Evolutionary conservation across 2,888 invertebrate genomes (phyloP).

Genomic region (Mythimna vitellina): DNA sequence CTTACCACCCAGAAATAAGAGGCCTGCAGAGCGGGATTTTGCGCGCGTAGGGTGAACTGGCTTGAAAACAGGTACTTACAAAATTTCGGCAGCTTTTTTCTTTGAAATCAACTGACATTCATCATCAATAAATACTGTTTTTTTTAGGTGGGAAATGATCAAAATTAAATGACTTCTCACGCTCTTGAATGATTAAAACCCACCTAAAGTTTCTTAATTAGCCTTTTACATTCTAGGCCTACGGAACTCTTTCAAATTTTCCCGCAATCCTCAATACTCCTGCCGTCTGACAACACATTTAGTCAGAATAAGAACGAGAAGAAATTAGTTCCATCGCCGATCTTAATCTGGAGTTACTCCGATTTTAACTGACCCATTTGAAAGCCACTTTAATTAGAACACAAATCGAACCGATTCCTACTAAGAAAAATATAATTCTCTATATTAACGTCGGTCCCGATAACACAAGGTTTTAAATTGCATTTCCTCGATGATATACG

Average conservation of each 20-base stretch:
- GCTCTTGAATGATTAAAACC: too few species aligned
- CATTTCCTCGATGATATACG: constrained; percentile 62
- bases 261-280: neutral
- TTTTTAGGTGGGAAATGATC: too few species aligned
- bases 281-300: neutral
- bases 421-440: constrained; percentile 47
- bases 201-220: neutral
- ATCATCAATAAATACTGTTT: too few species aligned
- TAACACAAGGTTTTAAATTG: constrained; percentile 57
- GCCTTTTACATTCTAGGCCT: too few species aligned
- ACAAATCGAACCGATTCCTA: constrained; percentile 40
- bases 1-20: too few species aligned
- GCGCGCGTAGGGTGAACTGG: too few species aligned
- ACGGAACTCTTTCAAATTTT: too few species aligned
- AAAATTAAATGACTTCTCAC: too few species aligned
- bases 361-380: constrained; percentile 38
- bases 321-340: constrained; percentile 3
- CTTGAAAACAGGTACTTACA: too few species aligned
- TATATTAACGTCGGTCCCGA: constrained; percentile 44
- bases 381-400: constrained; percentile 38
- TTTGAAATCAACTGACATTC: too few species aligned
- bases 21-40: too few species aligned
- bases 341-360: constrained; percentile 18
- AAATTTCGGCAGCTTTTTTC: too few species aligned
- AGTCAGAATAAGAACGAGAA: neutral